Percentiles rank a stretch among this genome's conserved stretches.
These are phyloP conservation scores for Pocota personata DNA, from an alignment of 2,888 invertebrate genomes.

Conservation along the genomic window DNA sequence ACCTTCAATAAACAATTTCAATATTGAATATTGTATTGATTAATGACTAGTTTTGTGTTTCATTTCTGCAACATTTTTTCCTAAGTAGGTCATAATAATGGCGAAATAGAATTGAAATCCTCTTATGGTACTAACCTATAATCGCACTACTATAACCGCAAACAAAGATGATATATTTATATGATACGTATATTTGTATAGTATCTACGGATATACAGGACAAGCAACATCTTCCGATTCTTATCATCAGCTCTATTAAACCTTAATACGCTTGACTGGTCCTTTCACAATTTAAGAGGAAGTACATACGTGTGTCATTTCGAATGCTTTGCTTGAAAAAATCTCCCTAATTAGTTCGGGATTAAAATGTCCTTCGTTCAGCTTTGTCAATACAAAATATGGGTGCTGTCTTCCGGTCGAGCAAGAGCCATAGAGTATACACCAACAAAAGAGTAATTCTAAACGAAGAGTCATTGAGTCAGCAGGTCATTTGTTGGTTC, in stretches of 20 bases:
- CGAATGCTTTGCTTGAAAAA: background rate
- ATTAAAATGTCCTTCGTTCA: constrained; percentile 5
- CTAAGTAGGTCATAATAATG: background rate
- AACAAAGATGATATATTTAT: background rate
- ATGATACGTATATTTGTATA: background rate
- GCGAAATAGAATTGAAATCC: background rate
- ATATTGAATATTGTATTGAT: background rate
- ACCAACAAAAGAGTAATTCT: background rate
- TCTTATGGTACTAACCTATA: background rate
- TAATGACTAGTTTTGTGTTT: background rate
- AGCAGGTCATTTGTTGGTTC: constrained; percentile 1
- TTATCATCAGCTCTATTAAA: background rate
- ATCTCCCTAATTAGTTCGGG: constrained; percentile 16
- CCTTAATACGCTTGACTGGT: background rate
- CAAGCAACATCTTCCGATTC: background rate
- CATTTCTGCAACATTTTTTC: background rate
- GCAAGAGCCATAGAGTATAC: background rate
- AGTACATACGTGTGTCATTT: constrained; percentile 10
- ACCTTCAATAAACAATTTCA: background rate
- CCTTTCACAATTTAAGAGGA: constrained; percentile 15
- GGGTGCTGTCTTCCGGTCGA: background rate
- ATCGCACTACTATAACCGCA: background rate
- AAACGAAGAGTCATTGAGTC: background rate
- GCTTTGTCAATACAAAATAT: constrained; percentile 20
- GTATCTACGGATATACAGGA: background rate